Percentiles rank a stretch among this genome's conserved stretches.
phyloP scores from a whole-genome alignment of 2,888 invertebrate species.

The Catocala fraxini region DNA sequence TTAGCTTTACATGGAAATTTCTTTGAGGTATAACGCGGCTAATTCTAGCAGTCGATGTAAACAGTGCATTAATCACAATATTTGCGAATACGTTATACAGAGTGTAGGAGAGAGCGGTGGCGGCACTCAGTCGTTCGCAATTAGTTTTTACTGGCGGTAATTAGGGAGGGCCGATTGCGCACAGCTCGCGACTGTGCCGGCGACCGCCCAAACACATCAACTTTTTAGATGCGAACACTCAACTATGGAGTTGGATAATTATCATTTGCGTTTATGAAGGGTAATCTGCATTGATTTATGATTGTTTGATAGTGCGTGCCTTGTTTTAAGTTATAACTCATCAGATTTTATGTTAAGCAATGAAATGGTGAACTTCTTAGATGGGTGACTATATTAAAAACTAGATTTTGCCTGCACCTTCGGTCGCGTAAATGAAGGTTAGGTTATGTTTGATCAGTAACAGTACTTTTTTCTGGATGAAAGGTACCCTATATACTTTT shows the following conservation, averaged over 20 bases:
- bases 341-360: too few species aligned
- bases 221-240: constrained; percentile 50
- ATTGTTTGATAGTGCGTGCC: neutral
- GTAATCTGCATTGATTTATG: neutral
- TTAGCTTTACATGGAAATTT: constrained; percentile 11
- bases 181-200: constrained; percentile 61
- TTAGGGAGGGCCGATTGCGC: constrained; percentile 80
- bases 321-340: neutral
- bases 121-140: constrained; percentile 68
- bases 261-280: constrained; percentile 6
- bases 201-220: constrained; percentile 47
- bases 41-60: constrained; percentile 38
- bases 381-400: too few species aligned
- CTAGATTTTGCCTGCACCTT: too few species aligned
- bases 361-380: too few species aligned
- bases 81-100: constrained; percentile 45
- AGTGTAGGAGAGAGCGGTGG: constrained; percentile 23
- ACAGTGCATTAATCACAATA: constrained; percentile 56
- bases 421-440: too few species aligned
- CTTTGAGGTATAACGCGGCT: constrained; percentile 28
- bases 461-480: too few species aligned
- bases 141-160: constrained; percentile 83
- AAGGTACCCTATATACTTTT: too few species aligned
- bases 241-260: constrained; percentile 14
- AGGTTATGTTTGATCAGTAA: too few species aligned